These are phyloP conservation scores for Emys orbicularis DNA, from an alignment of 2,797 vertebrate genomes.

Conservation along the genomic window DNA sequence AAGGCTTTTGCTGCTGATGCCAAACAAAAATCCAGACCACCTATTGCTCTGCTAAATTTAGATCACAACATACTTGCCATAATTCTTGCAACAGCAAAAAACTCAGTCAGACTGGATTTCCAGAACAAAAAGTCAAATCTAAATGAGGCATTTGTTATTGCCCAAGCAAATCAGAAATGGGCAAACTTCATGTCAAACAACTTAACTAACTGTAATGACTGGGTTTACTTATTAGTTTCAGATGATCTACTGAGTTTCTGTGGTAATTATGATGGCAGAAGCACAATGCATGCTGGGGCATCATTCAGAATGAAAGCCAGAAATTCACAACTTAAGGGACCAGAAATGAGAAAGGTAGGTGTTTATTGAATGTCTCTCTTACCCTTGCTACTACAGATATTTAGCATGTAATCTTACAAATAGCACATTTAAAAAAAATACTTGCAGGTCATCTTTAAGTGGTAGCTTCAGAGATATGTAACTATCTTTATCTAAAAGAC, in stretches of 20 bases:
- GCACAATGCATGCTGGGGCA: not conserved
- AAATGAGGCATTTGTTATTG: not conserved
- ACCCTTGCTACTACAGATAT: not conserved
- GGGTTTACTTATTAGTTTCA: not conserved
- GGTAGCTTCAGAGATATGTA: not conserved
- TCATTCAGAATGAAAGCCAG: not conserved
- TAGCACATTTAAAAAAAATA: not conserved
- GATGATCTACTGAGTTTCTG: not conserved
- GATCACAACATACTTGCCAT: not conserved
- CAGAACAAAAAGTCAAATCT: slow-evolving; percentile 36
- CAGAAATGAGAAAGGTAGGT: not conserved
- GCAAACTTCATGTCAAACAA: not conserved
- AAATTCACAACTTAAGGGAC: not conserved
- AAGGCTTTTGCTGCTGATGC: slow-evolving; percentile 16
- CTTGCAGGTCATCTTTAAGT: not conserved
- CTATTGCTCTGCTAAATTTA: not conserved
- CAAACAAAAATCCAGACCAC: slow-evolving; percentile 21
- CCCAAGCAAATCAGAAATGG: not conserved
- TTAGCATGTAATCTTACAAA: not conserved
- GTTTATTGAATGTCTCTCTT: fast-evolving
- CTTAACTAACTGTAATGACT: not conserved
- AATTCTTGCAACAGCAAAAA: not conserved
- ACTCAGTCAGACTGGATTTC: not conserved
- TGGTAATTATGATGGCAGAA: not conserved
- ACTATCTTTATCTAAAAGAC: not conserved